Base-by-base conservation (phyloP, 1,140 invertebrate species). In the Anadara kagoshimensis region DNA sequence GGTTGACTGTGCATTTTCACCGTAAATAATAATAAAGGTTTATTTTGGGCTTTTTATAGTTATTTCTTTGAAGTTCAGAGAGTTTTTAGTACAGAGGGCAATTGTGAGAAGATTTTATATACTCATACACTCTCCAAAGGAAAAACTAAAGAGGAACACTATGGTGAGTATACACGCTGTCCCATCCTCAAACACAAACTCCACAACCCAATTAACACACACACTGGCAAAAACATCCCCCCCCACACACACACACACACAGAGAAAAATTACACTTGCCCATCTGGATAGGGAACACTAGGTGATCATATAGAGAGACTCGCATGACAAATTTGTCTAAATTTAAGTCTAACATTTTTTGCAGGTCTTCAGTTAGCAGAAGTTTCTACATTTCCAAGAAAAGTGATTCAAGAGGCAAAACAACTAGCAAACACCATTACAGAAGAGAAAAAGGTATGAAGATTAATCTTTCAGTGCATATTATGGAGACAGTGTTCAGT, bases 51-150 rank as follows among this genome's bases (percentile, higher is more conserved):
- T 51, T 49, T 20, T 82, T 78, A 18, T 67, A 88, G 87, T 56
- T 87, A 87, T 59, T 82, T 79, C 68, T 87, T 88, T 80, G 83
- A 87, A 69, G 80, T 87, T 11, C 80, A 85, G 29, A 79, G 82
- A 73, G 66, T 73, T 24, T 83, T 85, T 57, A 81, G 69, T 53
- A 69, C 71, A 14, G 81, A 85, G 26, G 81, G 79, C 20, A 78
- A 83, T 16, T 80, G 75, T 82, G 82, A 87, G 26, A 86, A 87
- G 59, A 78, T 87, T n/a, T 72, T 79, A 14, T 87, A 84, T 69
- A 85, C 85, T 20, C 87, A 88, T 70, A 63, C 83, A 26, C 59
- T 88, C 26, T 80, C 84, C 5, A 86, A 83, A 69, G 87, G 87
- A 11, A 84, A 83, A 65, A 87, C 85, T 14, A 75, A 80, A 57